Percentiles rank a stretch among this genome's conserved stretches.
These are phyloP conservation scores for Pleuronectes platessa DNA, from an alignment of 2,113 vertebrate genomes.

Conservation along the genomic window DNA sequence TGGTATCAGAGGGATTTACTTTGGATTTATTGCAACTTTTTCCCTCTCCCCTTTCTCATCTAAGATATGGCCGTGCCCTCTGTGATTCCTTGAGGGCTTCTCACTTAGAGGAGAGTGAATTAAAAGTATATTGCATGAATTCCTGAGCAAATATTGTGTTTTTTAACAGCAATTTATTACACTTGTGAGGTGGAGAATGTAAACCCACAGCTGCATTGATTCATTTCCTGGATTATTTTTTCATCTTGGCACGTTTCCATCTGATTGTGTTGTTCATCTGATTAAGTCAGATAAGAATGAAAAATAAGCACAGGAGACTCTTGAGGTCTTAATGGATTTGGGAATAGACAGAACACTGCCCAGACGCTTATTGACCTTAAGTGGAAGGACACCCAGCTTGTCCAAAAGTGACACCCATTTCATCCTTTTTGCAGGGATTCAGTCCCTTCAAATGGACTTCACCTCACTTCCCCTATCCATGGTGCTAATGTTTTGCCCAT, in stretches of 20 bases:
- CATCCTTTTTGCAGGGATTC: conserved; percentile 14
- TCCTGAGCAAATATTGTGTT: conserved; percentile 29
- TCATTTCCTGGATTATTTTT: conserved; percentile 2
- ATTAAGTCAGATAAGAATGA: conserved; percentile 1
- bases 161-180: conserved; percentile 28
- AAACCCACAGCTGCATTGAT: conserved; percentile 3
- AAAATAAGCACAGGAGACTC: conserved; percentile 5
- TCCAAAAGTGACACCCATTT: conserved; percentile 36
- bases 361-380: conserved; percentile 45
- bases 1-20: conserved; percentile 77
- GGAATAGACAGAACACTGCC: conserved; percentile 26
- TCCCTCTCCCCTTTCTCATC: conserved; percentile 51
- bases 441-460: conserved; percentile 16
- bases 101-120: conserved; percentile 44
- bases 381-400: conserved; percentile 14
- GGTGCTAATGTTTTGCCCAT: conserved; percentile 25
- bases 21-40: conserved; percentile 73
- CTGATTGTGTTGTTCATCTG: background rate
- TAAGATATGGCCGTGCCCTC: conserved; percentile 55
- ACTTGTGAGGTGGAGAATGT: conserved; percentile 12
- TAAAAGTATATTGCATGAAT: conserved; percentile 19
- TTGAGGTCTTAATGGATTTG: conserved; percentile 53
- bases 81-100: conserved; percentile 55
- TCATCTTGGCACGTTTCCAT: conserved; percentile 22
- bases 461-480: conserved; percentile 36